Conservation (phyloP, 2,888 invertebrate genomes). For the Rhagonycha lutea region DNA sequence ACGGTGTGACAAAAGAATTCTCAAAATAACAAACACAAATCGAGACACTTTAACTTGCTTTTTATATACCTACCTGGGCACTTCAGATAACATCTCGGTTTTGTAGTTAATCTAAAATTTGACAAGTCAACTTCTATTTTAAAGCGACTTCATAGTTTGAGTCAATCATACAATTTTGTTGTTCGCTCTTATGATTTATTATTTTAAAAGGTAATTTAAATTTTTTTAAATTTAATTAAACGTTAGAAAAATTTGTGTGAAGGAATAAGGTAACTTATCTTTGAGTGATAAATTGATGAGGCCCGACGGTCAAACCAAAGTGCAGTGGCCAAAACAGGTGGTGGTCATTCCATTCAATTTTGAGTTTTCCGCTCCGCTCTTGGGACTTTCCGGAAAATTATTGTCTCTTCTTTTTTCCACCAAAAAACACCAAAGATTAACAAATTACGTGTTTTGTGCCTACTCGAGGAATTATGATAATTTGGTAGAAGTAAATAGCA, state of each 20-base stretch:
- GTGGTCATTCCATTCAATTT: neutral
- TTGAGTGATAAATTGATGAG: neutral
- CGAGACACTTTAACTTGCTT: slow-evolving; percentile 21
- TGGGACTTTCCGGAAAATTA: no score
- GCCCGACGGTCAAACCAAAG: neutral
- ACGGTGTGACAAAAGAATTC: slow-evolving; percentile 16
- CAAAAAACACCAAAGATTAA: neutral
- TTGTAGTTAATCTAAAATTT: slow-evolving; percentile 17
- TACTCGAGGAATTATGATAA: neutral
- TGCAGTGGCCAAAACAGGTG: neutral
- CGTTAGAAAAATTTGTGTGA: neutral
- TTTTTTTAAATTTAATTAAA: neutral
- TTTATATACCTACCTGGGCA: slow-evolving; percentile 15
- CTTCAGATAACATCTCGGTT: slow-evolving; percentile 21
- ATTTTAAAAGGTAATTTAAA: slow-evolving; percentile 1
- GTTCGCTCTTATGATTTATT: neutral
- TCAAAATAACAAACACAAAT: slow-evolving; percentile 23
- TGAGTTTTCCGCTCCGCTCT: neutral
- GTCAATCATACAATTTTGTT: neutral
- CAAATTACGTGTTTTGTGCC: neutral
- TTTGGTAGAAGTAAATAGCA: slow-evolving; percentile 6
- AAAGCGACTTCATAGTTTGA: slow-evolving; percentile 13
- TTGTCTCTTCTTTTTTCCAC: no score
- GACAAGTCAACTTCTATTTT: slow-evolving; percentile 18
- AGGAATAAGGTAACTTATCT: neutral